phyloP scores from a whole-genome alignment of 2,888 invertebrate species.

The Saturnia japonica region DNA sequence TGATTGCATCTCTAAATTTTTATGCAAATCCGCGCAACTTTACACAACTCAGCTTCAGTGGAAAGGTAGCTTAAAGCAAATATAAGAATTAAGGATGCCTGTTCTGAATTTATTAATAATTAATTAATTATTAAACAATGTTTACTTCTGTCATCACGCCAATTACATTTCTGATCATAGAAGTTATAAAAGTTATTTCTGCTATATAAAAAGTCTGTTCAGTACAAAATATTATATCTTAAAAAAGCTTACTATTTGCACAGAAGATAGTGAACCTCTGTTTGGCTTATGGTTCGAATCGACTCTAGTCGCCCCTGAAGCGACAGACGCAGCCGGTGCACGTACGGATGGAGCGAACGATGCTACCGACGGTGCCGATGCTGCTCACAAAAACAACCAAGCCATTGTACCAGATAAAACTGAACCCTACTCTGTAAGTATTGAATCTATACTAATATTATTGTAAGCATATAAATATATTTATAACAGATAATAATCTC shows the following conservation, averaged over 20 bases:
- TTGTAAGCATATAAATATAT: no score
- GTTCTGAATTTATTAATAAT: background rate
- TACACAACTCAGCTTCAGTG: no score
- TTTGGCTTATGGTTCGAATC: constrained; percentile 97
- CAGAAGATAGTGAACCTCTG: constrained; percentile 91
- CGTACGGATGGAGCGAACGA: constrained; percentile 74
- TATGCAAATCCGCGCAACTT: no score
- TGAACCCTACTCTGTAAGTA: constrained; percentile 76
- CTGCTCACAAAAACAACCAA: constrained; percentile 48
- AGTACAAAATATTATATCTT: background rate
- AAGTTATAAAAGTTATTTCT: background rate
- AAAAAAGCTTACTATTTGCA: constrained; percentile 21
- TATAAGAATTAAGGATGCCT: background rate
- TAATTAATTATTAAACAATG: no score
- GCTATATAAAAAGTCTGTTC: background rate
- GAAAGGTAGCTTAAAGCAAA: no score
- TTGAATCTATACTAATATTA: background rate
- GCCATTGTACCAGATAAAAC: constrained; percentile 77
- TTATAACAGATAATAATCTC: no score
- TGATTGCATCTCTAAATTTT: no score
- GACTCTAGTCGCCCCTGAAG: constrained; percentile 91
- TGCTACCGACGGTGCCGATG: constrained; percentile 52
- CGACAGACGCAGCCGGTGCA: constrained; percentile 78
- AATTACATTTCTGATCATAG: background rate
- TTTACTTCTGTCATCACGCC: background rate